Conservation (phyloP, 2,888 invertebrate species). For the Pollenia angustigena region DNA sequence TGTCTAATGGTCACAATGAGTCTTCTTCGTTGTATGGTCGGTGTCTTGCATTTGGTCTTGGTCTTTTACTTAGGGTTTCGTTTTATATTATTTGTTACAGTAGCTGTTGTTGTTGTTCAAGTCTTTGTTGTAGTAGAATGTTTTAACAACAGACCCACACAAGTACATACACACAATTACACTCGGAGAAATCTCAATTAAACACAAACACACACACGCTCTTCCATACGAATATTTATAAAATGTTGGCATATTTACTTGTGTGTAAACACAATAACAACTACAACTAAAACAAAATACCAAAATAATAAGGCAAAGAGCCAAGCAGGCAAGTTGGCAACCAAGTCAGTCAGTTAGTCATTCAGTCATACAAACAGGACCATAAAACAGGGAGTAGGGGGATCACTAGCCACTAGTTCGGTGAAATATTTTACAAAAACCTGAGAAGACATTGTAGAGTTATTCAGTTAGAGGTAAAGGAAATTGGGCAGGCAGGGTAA, state of each 20-base stretch:
- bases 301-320: constrained; percentile 65
- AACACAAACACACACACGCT: not conserved
- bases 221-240: constrained; percentile 18
- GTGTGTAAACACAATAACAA: constrained; percentile 52
- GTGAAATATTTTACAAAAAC: constrained; percentile 36
- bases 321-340: not conserved
- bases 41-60: constrained; percentile 71
- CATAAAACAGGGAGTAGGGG: constrained; percentile 1
- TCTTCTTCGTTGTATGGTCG: constrained; percentile 65
- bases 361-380: not conserved
- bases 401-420: constrained; percentile 7
- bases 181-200: not conserved
- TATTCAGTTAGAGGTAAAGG: constrained; percentile 3
- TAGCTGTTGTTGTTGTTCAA: not conserved
- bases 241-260: constrained; percentile 72
- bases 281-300: constrained; percentile 32
- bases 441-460: constrained; percentile 12
- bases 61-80: constrained; percentile 70
- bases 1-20: constrained; percentile 73
- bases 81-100: constrained; percentile 10
- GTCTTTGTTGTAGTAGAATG: constrained; percentile 10
- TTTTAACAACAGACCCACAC: constrained; percentile 6
- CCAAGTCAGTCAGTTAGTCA: not conserved
- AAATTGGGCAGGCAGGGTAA: not conserved
- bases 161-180: constrained; percentile 13